Evolutionary conservation across 1,140 invertebrate species (phyloP), one percentile per base, ranked within the genome.

Genomic region (Drosophila prosaltans): DNA sequence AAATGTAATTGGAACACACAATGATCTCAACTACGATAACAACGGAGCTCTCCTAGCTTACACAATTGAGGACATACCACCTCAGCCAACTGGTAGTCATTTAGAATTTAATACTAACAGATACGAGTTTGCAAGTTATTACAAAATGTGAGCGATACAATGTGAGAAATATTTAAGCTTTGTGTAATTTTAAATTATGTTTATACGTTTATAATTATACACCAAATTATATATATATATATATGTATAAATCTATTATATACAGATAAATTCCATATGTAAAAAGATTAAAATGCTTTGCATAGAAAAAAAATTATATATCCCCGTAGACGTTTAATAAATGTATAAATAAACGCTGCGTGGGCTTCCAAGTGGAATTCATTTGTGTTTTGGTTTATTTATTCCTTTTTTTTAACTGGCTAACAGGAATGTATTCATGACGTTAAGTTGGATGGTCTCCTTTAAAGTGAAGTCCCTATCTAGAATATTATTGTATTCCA

Each of bases 71-170:
- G 90, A 91, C 59, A 58, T 90, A 62, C 90, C 82, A 73, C 90
- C 82, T 91, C 82, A 91, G 77, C 83, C 85, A 72, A 81, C 82
- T 71, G 82, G 90, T 76, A 91, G 90, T 83, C 90, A 91, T 80
- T 88, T 91, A 88, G 90, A 91, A 74, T 91, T 91, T 91, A 91
- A 89, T 69, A 88, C 81, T 72, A 86, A 84, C 74, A 72, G 77
- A 86, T 91, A 89, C 77, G 84, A 86, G 75, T 91, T 91, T 91
- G 78, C 88, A 73, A 91, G 72, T 79, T 80, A 88, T 81, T 91
- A 91, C 66, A 80, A 73, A 77, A 80, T 80, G 78, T 80, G 70
- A 80, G 74, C 64, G 62, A 79, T 72, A 88, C 73, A 81, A 86
- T 88, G 80, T 84, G 84, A 84, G 74, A 89, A 80, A 89, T 80